A percentile compares a stretch with the other conserved stretches of the same genome.
These are phyloP conservation scores for Mactra quadrangularis DNA, from an alignment of 1,140 invertebrate species.

Conservation along the genomic window DNA sequence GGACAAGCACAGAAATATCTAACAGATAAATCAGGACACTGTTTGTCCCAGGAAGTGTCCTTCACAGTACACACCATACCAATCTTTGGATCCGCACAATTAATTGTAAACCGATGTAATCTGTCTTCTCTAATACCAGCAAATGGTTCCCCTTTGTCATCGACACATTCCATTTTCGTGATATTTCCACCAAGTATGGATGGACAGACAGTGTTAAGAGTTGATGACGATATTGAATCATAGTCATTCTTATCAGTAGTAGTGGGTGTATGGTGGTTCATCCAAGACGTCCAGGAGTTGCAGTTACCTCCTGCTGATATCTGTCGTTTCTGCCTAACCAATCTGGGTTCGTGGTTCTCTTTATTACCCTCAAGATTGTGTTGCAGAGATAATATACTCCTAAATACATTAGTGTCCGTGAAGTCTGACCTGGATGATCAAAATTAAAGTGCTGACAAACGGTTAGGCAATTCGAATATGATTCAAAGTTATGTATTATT, in stretches of 20 bases:
- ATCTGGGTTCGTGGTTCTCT: not conserved
- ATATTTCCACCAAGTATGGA: not conserved
- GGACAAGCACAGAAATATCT: slow-evolving; percentile 15
- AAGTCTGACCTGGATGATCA: no score
- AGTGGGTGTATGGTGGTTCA: not conserved
- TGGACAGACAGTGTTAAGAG: slow-evolving; percentile 2
- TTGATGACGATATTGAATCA: not conserved
- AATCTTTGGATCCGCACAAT: not conserved
- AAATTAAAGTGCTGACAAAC: no score
- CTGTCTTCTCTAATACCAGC: not conserved
- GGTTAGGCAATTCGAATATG: no score
- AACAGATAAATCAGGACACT: slow-evolving; percentile 21
- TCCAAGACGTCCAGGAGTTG: not conserved
- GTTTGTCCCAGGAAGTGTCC: not conserved
- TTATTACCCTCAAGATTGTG: no score
- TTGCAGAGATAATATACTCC: no score
- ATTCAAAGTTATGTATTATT: no score
- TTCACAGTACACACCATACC: slow-evolving; percentile 2
- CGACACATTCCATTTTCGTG: slow-evolving; percentile 12
- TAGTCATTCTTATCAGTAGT: not conserved
- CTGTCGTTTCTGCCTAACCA: not conserved
- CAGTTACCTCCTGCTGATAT: not conserved
- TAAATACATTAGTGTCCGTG: no score
- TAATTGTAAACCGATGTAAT: not conserved
- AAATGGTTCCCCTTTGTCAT: slow-evolving; percentile 30